These are phyloP conservation scores for Callipepla californica DNA, from an alignment of 2,113 vertebrate genomes.

Conservation along the genomic window DNA sequence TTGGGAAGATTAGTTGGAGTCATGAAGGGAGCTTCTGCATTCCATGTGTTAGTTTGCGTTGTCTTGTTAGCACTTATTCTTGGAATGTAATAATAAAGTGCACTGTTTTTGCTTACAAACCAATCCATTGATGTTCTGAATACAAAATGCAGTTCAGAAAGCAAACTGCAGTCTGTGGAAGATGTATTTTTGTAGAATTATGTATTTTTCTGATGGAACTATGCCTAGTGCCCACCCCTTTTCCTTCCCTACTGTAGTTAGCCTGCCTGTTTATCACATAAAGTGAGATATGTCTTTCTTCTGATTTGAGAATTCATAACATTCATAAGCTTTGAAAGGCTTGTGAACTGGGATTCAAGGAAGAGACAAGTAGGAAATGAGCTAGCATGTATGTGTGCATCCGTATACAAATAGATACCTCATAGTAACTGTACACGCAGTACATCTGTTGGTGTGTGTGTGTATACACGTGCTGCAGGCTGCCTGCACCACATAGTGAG, in stretches of 20 bases:
- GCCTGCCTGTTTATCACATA: neutral
- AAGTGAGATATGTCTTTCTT: neutral
- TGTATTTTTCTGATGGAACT: neutral
- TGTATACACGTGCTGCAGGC: neutral
- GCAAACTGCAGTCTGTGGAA: neutral
- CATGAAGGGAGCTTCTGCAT: neutral
- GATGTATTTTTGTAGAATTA: neutral
- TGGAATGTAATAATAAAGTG: neutral
- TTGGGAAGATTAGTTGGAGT: neutral
- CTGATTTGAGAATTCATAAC: neutral
- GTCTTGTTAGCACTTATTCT: neutral
- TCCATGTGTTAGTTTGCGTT: neutral
- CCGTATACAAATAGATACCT: neutral
- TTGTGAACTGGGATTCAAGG: neutral
- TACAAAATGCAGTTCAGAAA: neutral
- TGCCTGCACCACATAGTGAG: neutral
- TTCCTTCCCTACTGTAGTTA: neutral
- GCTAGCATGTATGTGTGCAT: neutral
- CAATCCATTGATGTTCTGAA: neutral
- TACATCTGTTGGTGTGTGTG: neutral
- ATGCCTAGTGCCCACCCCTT: neutral
- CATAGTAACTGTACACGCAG: fast-evolving
- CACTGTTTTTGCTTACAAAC: neutral
- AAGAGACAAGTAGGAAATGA: neutral
- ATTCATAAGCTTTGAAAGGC: neutral